Evolutionary conservation across 1,140 invertebrate species (phyloP).

Genomic region (Drosophila azteca): DNA sequence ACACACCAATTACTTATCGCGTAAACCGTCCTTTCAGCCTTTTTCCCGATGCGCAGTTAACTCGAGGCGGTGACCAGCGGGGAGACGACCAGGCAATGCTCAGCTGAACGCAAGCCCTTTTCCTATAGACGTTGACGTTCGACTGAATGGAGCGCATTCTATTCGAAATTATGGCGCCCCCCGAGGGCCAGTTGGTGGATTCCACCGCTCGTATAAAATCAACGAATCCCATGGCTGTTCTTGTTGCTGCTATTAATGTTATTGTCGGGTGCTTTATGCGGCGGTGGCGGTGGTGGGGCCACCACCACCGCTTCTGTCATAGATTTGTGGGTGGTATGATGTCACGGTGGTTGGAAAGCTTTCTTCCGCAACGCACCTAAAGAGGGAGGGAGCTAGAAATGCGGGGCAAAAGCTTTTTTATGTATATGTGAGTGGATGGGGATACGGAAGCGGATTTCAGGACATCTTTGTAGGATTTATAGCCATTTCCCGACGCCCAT

Average conservation of each 20-base stretch:
- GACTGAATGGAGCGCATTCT: slow-evolving; percentile 65
- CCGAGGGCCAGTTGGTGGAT: slow-evolving; percentile 50
- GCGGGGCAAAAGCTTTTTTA: slow-evolving; percentile 8
- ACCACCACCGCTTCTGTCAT: slow-evolving; percentile 6
- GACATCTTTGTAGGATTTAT: slow-evolving; percentile 22
- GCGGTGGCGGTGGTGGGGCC: not conserved
- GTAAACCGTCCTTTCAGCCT: slow-evolving; percentile 24
- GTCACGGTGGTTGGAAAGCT: slow-evolving; percentile 48
- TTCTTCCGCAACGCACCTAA: not conserved
- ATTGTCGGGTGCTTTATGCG: slow-evolving; percentile 28
- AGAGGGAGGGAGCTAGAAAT: not conserved
- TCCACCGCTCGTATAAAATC: slow-evolving; percentile 40
- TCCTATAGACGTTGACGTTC: slow-evolving; percentile 62
- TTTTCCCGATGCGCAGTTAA: slow-evolving; percentile 48
- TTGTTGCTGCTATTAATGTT: slow-evolving; percentile 11
- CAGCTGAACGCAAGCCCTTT: slow-evolving; percentile 54
- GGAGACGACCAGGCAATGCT: slow-evolving; percentile 5
- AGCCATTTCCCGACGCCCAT: not conserved
- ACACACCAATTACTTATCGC: slow-evolving; percentile 50
- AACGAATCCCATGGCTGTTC: slow-evolving; percentile 31
- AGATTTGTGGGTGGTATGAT: slow-evolving; percentile 65
- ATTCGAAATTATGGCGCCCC: slow-evolving; percentile 71
- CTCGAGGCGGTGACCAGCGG: slow-evolving; percentile 21
- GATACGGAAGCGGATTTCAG: not conserved
- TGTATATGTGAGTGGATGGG: not conserved